Evolutionary conservation across 2,888 invertebrate genomes (phyloP).

Genomic region (Diarsia brunnea): DNA sequence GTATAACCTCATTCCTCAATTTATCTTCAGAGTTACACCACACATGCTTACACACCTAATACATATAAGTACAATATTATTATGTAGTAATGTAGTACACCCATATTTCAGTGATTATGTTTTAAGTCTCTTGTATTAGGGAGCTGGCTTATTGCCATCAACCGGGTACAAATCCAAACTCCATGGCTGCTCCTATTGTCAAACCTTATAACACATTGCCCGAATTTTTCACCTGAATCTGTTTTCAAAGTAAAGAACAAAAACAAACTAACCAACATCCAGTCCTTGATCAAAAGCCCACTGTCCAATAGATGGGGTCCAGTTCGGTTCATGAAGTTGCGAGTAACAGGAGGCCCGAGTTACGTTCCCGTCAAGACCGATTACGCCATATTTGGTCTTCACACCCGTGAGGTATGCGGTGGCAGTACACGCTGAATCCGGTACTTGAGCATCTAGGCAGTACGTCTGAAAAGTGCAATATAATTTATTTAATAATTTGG

Average conservation of each 20-base stretch:
- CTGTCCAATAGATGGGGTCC: conserved; percentile 92
- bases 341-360: conserved; percentile 92
- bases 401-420: conserved; percentile 94
- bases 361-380: conserved; percentile 93
- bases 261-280: conserved; percentile 83
- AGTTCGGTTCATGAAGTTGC: conserved; percentile 90
- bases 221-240: not conserved
- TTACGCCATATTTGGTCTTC: conserved; percentile 92
- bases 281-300: conserved; percentile 91
- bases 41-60: too few species aligned
- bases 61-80: too few species aligned
- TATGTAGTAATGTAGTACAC: too few species aligned
- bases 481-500: not conserved
- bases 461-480: conserved; percentile 85
- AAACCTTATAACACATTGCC: too few species aligned
- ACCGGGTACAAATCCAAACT: too few species aligned
- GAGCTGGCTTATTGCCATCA: too few species aligned
- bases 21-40: too few species aligned
- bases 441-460: conserved; percentile 92
- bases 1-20: too few species aligned
- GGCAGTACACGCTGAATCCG: conserved; percentile 94
- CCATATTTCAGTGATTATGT: too few species aligned
- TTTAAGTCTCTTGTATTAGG: too few species aligned
- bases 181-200: too few species aligned
- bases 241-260: not conserved